Evolutionary conservation across 2,797 vertebrate species (phyloP).

Genomic region (Lepus oiostolus): DNA sequence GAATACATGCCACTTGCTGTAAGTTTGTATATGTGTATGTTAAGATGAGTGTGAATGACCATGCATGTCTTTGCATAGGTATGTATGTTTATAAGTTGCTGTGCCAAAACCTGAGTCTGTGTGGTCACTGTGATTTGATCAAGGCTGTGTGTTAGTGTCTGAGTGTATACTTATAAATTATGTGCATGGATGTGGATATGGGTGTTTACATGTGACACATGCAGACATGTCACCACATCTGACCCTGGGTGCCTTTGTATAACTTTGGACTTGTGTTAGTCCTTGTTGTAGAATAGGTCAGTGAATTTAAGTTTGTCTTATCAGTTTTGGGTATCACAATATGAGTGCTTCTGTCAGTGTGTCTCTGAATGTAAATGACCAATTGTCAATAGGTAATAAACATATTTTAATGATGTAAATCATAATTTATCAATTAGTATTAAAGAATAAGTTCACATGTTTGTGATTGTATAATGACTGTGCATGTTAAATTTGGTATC

Average conservation of each 20-base stretch:
- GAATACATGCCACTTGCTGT: not conserved
- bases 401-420: too few relatives aligned
- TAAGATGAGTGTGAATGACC: not conserved
- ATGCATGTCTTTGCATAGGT: not conserved
- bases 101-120: not conserved
- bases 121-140: conserved; percentile 50
- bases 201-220: conserved; percentile 25
- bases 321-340: too few relatives aligned
- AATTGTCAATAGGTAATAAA: too few relatives aligned
- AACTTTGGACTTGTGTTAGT: conserved; percentile 2
- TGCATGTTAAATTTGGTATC: too few relatives aligned
- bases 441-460: too few relatives aligned
- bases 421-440: too few relatives aligned
- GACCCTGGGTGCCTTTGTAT: not conserved
- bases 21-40: not conserved
- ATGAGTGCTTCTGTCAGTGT: too few relatives aligned
- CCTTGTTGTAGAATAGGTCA: conserved; percentile 15
- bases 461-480: too few relatives aligned
- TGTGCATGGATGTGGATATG: not conserved
- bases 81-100: conserved; percentile 12
- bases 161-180: not conserved
- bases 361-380: too few relatives aligned
- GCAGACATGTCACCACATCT: not conserved
- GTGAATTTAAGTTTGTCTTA: not conserved
- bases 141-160: not conserved